A percentile compares a stretch with the other conserved stretches of the same genome.
Evolutionary conservation across 2,888 invertebrate species (phyloP).

Genomic region (Priocnemis perturbator): DNA sequence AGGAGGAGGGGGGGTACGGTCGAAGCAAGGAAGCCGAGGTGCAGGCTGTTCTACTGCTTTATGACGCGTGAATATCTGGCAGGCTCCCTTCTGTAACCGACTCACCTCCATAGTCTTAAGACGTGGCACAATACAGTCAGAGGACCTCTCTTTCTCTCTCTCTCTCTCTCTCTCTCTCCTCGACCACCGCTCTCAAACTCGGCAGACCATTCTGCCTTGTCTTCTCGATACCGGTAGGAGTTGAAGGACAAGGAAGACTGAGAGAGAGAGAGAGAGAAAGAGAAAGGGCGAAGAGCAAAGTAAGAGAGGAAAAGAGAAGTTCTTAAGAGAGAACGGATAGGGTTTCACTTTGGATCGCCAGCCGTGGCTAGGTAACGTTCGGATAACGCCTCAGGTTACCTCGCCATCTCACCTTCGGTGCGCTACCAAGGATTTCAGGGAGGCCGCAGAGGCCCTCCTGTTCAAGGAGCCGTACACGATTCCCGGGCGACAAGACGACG

Average conservation of each 20-base stretch:
- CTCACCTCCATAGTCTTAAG: constrained; percentile 54
- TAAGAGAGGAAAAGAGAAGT: constrained; percentile 46
- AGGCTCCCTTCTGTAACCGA: constrained; percentile 36
- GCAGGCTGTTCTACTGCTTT: constrained; percentile 62
- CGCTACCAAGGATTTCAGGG: constrained; percentile 68
- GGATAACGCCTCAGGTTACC: constrained; percentile 68
- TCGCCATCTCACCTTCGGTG: constrained; percentile 60
- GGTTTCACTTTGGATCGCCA: constrained; percentile 65
- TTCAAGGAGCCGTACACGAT: constrained; percentile 57
- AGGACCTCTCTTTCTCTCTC: no score
- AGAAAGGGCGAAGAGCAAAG: constrained; percentile 7
- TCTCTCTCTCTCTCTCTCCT: no score
- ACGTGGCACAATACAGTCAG: constrained; percentile 49
- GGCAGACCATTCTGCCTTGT: constrained; percentile 10
- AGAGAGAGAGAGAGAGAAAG: constrained; percentile 15
- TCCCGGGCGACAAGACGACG: constrained; percentile 60
- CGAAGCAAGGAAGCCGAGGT: constrained; percentile 22
- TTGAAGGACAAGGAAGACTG: background rate
- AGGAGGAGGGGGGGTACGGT: background rate
- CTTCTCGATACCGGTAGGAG: constrained; percentile 13
- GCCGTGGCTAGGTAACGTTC: constrained; percentile 59
- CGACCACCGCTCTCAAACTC: constrained; percentile 4
- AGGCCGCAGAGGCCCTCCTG: constrained; percentile 51
- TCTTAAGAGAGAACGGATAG: constrained; percentile 64
- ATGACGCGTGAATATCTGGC: constrained; percentile 69